These are phyloP conservation scores for Pyrrhia umbra DNA, from an alignment of 2,888 invertebrate species.

Conservation along the genomic window DNA sequence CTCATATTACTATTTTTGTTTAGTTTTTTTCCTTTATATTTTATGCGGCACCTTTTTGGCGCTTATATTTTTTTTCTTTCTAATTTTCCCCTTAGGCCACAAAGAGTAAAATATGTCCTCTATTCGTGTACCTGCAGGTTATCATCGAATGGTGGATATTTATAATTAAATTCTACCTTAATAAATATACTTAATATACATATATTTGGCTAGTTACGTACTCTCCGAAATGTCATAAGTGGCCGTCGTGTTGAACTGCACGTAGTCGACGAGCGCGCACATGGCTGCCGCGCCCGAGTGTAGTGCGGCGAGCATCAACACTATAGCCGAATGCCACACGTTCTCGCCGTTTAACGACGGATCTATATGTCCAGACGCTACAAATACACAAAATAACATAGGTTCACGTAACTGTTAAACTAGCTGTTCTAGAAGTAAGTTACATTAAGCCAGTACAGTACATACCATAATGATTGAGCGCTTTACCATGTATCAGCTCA, in stretches of 20 bases:
- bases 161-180: background rate
- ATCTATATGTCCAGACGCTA: slow-evolving; percentile 85
- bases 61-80: no score
- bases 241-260: slow-evolving; percentile 66
- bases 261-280: slow-evolving; percentile 77
- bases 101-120: no score
- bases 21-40: no score
- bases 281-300: slow-evolving; percentile 75
- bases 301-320: slow-evolving; percentile 72
- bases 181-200: background rate
- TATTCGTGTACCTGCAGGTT: no score
- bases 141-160: no score
- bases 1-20: no score
- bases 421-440: background rate
- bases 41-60: no score
- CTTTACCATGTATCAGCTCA: slow-evolving; percentile 84
- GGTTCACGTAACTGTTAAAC: background rate
- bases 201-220: slow-evolving; percentile 52
- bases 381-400: slow-evolving; percentile 16
- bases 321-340: slow-evolving; percentile 78
- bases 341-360: slow-evolving; percentile 78
- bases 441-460: background rate
- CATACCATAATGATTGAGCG: slow-evolving; percentile 82
- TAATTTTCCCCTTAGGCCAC: no score
- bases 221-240: slow-evolving; percentile 74